A percentile compares a stretch with the other conserved stretches of the same genome.
Conservation (phyloP, 2,797 vertebrate genomes). For the Coranthus polyacanthus region DNA sequence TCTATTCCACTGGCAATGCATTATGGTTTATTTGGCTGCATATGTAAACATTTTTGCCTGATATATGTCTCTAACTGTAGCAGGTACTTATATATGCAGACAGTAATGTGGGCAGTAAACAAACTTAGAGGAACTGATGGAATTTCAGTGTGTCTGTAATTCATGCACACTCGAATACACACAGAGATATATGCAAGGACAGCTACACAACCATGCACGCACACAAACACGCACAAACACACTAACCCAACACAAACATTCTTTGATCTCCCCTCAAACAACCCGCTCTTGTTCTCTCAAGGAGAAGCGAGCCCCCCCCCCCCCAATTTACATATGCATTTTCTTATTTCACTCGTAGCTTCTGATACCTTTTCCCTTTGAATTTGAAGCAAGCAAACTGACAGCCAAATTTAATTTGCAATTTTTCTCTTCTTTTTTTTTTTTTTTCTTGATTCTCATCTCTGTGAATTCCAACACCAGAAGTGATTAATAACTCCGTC, state of each 20-base stretch:
- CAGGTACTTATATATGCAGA: constrained; percentile 46
- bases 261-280: constrained; percentile 74
- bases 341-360: constrained; percentile 47
- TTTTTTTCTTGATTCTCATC: constrained; percentile 23
- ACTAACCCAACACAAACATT: constrained; percentile 40
- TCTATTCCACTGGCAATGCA: constrained; percentile 2
- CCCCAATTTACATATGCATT: constrained; percentile 63
- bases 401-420: constrained; percentile 61
- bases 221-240: constrained; percentile 4
- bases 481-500: constrained; percentile 54
- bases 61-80: constrained; percentile 29
- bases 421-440: constrained; percentile 15
- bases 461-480: constrained; percentile 22
- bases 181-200: constrained; percentile 1
- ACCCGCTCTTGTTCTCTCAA: constrained; percentile 57
- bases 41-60: constrained; percentile 40
- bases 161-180: constrained; percentile 14
- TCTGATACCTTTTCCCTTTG: constrained; percentile 57
- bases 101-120: constrained; percentile 49
- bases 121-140: constrained; percentile 48
- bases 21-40: constrained; percentile 33
- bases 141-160: constrained; percentile 40
- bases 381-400: constrained; percentile 49
- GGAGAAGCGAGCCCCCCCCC: constrained; percentile 53
- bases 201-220: constrained; percentile 16